Percentiles rank a stretch among this genome's conserved stretches.
phyloP scores from a whole-genome alignment of 2,113 vertebrate genomes.

The Bothrops jararaca region DNA sequence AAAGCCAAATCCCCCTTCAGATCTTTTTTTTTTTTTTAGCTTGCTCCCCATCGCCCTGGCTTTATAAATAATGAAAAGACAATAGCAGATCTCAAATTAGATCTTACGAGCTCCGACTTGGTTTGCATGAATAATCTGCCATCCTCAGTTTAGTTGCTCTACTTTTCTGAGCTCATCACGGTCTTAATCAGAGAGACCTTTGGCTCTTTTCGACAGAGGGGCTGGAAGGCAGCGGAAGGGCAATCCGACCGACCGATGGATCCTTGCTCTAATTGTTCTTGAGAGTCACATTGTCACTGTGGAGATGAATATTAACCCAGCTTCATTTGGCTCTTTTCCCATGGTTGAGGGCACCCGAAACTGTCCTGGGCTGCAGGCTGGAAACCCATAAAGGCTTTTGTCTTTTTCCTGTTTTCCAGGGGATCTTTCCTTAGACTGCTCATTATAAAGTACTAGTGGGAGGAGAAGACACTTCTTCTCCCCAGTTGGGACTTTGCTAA shows the following conservation, averaged over 20 bases:
- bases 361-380: background rate
- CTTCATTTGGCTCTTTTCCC: background rate
- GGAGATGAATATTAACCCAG: background rate
- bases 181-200: background rate
- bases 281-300: background rate
- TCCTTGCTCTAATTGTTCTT: background rate
- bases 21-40: slow-evolving; percentile 35
- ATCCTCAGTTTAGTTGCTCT: background rate
- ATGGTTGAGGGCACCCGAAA: background rate
- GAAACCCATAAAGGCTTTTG: background rate
- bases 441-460: background rate
- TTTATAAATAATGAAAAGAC: slow-evolving; percentile 53
- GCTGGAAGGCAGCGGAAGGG: background rate
- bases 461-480: background rate
- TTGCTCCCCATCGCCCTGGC: slow-evolving; percentile 20
- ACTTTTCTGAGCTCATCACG: background rate
- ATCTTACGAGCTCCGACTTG: slow-evolving; percentile 16
- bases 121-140: slow-evolving; percentile 6
- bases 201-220: background rate
- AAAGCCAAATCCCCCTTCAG: slow-evolving; percentile 32
- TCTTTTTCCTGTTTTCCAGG: background rate
- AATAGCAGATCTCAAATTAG: slow-evolving; percentile 32
- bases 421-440: background rate
- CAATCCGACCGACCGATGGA: background rate
- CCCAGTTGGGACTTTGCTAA: background rate